Evolutionary conservation across 2,888 invertebrate genomes (phyloP).

Genomic region (Tenthredo scrophulariae): DNA sequence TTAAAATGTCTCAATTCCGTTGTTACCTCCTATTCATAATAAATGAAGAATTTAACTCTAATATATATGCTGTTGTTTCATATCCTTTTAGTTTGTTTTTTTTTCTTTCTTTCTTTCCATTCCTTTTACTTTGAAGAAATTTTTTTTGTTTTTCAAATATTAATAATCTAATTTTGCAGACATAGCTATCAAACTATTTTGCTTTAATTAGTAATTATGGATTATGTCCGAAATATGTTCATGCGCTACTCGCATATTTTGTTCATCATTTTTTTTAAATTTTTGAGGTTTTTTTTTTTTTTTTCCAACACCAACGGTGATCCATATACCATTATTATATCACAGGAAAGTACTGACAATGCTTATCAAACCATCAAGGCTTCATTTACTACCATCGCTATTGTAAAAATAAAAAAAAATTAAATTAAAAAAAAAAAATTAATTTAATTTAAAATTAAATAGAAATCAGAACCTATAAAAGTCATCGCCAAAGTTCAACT

Average conservation of each 20-base stretch:
- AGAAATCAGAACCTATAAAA: slow-evolving; percentile 19
- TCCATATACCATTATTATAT: slow-evolving; percentile 65
- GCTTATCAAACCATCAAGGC: slow-evolving; percentile 51
- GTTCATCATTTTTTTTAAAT: neutral
- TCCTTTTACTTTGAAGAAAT: neutral
- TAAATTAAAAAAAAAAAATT: slow-evolving; percentile 8
- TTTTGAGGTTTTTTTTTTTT: too few species aligned
- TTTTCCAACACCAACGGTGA: slow-evolving; percentile 59
- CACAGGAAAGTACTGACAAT: slow-evolving; percentile 66
- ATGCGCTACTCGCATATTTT: slow-evolving; percentile 42
- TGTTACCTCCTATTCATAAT: slow-evolving; percentile 41
- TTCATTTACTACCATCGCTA: slow-evolving; percentile 44
- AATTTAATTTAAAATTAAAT: neutral
- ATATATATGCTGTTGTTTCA: neutral
- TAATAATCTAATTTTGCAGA: slow-evolving; percentile 42
- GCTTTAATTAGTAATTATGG: slow-evolving; percentile 21
- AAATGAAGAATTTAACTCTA: slow-evolving; percentile 25
- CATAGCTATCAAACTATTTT: slow-evolving; percentile 31
- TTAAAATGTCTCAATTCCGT: slow-evolving; percentile 45
- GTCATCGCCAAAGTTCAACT: slow-evolving; percentile 22
- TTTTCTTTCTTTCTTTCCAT: neutral
- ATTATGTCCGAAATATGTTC: slow-evolving; percentile 46
- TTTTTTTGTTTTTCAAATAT: slow-evolving; percentile 28
- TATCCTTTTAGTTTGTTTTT: neutral
- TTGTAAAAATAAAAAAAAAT: slow-evolving; percentile 11